These are phyloP conservation scores for Mionectes olivaceus DNA, from an alignment of 2,797 vertebrate genomes.

Conservation along the genomic window DNA sequence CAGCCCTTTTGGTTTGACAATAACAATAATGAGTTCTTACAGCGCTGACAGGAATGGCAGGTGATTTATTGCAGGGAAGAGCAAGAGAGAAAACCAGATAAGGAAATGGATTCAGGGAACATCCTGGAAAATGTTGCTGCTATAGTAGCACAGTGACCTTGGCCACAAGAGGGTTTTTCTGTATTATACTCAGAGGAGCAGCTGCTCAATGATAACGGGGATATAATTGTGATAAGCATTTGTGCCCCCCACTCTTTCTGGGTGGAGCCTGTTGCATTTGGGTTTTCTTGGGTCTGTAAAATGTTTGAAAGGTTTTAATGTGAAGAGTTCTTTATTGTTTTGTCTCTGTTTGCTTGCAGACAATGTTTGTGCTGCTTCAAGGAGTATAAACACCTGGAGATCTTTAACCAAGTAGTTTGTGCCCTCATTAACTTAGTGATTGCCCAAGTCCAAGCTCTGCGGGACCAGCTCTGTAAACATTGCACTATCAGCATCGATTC, in stretches of 20 bases:
- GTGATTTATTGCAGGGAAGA: not conserved
- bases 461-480: slow-evolving; percentile 92
- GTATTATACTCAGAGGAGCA: not conserved
- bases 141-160: not conserved
- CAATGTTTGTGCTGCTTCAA: slow-evolving; percentile 99
- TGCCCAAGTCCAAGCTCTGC: slow-evolving; percentile 93
- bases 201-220: not conserved
- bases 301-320: not conserved
- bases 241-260: not conserved
- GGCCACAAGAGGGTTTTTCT: not conserved
- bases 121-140: not conserved
- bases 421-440: slow-evolving; percentile 99
- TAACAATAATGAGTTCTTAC: not conserved
- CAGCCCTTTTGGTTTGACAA: not conserved
- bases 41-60: not conserved
- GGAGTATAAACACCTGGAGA: slow-evolving; percentile 99
- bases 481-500: slow-evolving; percentile 82
- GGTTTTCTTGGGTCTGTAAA: not conserved
- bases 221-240: not conserved
- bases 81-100: not conserved
- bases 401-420: slow-evolving; percentile 99
- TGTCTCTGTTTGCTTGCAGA: slow-evolving; percentile 77
- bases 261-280: not conserved
- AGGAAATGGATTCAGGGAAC: not conserved
- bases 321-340: not conserved